Conservation (phyloP, 2,113 vertebrate species). For the Agelaius tricolor region DNA sequence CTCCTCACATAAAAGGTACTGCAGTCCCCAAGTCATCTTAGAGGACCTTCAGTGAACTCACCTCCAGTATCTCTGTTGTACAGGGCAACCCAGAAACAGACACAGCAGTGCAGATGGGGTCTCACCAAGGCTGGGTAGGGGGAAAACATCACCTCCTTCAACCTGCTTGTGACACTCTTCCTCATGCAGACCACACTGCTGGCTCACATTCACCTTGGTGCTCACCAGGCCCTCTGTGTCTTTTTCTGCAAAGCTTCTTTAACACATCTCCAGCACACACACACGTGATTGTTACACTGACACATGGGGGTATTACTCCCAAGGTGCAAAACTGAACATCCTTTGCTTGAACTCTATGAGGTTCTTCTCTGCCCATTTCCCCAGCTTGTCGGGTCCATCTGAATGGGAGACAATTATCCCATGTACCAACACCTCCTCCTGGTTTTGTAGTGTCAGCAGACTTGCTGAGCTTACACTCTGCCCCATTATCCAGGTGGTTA, state of each 20-base stretch:
- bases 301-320: accelerated
- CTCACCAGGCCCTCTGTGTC: not conserved
- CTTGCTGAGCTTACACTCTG: not conserved
- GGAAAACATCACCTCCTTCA: not conserved
- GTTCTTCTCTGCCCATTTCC: not conserved
- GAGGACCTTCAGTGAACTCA: not conserved
- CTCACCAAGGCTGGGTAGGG: not conserved
- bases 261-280: too few relatives aligned
- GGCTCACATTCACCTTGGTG: not conserved
- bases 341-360: not conserved
- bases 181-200: not conserved
- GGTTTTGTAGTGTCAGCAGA: not conserved
- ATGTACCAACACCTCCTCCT: not conserved
- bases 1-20: not conserved
- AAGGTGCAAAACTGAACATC: not conserved
- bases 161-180: not conserved
- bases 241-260: not conserved
- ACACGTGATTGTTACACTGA: not conserved
- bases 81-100: not conserved
- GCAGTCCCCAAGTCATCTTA: not conserved
- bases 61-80: not conserved
- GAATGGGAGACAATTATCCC: not conserved
- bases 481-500: not conserved
- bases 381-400: accelerated
- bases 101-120: not conserved